phyloP scores from a whole-genome alignment of 2,888 invertebrate genomes.

The Epiblema foenella region DNA sequence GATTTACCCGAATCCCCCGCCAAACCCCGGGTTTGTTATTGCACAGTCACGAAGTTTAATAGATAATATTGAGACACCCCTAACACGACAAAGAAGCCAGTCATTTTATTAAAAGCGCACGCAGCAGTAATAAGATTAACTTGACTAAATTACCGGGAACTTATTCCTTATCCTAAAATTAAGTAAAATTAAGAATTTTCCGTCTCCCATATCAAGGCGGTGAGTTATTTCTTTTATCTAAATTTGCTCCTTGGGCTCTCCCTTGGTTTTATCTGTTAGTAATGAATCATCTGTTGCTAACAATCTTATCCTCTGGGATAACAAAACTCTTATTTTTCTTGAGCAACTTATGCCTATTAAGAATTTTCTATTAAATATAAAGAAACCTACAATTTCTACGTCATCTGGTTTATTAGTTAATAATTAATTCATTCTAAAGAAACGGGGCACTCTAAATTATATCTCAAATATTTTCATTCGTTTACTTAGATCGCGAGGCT shows the following conservation, averaged over 20 bases:
- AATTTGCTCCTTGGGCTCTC: constrained; percentile 46
- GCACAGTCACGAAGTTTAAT: constrained; percentile 56
- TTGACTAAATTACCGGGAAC: constrained; percentile 32
- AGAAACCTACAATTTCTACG: constrained; percentile 10
- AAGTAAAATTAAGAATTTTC: constrained; percentile 37
- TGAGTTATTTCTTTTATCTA: constrained; percentile 43
- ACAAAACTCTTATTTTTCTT: neutral
- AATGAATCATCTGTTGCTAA: constrained; percentile 67
- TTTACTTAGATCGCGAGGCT: constrained; percentile 46
- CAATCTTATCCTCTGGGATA: constrained; percentile 41
- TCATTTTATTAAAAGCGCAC: constrained; percentile 49
- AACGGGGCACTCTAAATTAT: constrained; percentile 16
- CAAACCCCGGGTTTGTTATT: constrained; percentile 45
- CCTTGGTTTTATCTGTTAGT: constrained; percentile 60
- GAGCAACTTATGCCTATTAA: neutral
- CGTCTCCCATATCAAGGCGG: constrained; percentile 28
- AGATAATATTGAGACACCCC: constrained; percentile 55
- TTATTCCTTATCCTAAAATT: constrained; percentile 35
- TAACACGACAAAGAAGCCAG: constrained; percentile 50
- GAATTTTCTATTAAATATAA: neutral
- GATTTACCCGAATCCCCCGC: constrained; percentile 12
- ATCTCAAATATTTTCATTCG: constrained; percentile 44
- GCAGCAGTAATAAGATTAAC: constrained; percentile 41
- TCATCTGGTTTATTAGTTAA: constrained; percentile 19
- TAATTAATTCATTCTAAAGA: constrained; percentile 21